Percentiles rank a stretch among this genome's conserved stretches.
Conservation (phyloP, 2,888 invertebrate genomes). For the Petrolisthes cinctipes region DNA sequence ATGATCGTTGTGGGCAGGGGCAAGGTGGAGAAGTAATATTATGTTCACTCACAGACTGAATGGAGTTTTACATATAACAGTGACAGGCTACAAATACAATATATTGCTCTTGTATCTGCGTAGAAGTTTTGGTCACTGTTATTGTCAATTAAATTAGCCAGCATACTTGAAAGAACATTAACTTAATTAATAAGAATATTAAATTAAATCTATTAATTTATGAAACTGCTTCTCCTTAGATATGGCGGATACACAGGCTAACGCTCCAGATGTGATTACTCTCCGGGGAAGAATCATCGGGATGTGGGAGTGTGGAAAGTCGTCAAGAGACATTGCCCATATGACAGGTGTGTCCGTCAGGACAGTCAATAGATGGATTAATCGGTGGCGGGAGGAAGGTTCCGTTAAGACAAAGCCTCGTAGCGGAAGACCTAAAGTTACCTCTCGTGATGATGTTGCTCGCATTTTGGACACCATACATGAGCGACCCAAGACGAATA, state of each 20-base stretch:
- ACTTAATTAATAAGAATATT: neutral
- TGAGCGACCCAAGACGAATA: neutral
- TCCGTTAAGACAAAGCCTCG: neutral
- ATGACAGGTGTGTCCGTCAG: constrained; percentile 6
- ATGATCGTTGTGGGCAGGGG: neutral
- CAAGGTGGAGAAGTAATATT: neutral
- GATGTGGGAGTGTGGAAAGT: neutral
- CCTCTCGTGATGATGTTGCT: neutral
- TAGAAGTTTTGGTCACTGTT: neutral
- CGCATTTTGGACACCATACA: no score
- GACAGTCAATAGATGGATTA: constrained; percentile 6
- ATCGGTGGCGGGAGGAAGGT: constrained; percentile 3
- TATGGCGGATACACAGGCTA: no score
- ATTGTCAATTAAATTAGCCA: neutral
- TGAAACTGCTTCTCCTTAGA: no score
- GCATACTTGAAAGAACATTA: neutral
- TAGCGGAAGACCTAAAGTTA: neutral
- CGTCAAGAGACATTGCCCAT: constrained; percentile 10
- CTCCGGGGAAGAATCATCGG: constrained; percentile 5
- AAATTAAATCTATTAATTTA: no score
- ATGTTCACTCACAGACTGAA: neutral
- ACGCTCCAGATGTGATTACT: neutral
- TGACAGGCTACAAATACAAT: neutral
- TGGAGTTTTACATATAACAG: neutral
- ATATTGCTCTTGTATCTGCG: neutral